A percentile compares a stretch with the other conserved stretches of the same genome.
Conservation (phyloP, 2,113 vertebrate genomes). For the Trinectes maculatus region DNA sequence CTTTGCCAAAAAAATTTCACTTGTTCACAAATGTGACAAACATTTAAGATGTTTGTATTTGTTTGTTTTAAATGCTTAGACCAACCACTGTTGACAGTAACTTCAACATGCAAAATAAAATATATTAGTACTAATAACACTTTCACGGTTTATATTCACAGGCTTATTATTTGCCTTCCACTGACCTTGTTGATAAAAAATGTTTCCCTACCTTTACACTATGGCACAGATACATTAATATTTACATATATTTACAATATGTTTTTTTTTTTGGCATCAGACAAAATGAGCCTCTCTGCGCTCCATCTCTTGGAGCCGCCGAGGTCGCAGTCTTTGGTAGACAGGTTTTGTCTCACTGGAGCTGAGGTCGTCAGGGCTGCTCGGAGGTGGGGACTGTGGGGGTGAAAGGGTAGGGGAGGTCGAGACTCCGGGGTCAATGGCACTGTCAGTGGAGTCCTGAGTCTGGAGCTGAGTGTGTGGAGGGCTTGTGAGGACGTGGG, state of each 20-base stretch:
- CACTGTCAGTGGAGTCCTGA: constrained; percentile 70
- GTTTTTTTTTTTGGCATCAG: constrained; percentile 72
- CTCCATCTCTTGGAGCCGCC: constrained; percentile 89
- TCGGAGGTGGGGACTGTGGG: constrained; percentile 69
- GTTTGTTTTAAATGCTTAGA: constrained; percentile 31
- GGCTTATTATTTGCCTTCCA: constrained; percentile 13
- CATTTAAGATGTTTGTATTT: constrained; percentile 3
- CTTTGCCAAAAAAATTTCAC: constrained; percentile 22
- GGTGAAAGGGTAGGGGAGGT: constrained; percentile 60
- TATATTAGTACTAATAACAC: constrained; percentile 77
- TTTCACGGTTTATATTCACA: constrained; percentile 68
- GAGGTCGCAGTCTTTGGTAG: constrained; percentile 89
- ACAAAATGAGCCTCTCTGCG: constrained; percentile 95
- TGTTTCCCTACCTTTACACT: constrained; percentile 38
- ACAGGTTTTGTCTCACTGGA: constrained; percentile 79
- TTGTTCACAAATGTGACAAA: constrained; percentile 21
- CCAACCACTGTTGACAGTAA: constrained; percentile 20
- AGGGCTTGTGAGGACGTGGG: constrained; percentile 30
- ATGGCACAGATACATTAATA: constrained; percentile 62
- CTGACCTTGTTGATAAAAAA: constrained; percentile 36
- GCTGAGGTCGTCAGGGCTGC: constrained; percentile 79
- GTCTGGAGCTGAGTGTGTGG: constrained; percentile 54
- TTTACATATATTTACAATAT: constrained; percentile 55
- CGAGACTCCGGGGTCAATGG: constrained; percentile 72
- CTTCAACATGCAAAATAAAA: constrained; percentile 61